Conservation (phyloP, 2,797 vertebrate species). For the Cottoperca gobio region DNA sequence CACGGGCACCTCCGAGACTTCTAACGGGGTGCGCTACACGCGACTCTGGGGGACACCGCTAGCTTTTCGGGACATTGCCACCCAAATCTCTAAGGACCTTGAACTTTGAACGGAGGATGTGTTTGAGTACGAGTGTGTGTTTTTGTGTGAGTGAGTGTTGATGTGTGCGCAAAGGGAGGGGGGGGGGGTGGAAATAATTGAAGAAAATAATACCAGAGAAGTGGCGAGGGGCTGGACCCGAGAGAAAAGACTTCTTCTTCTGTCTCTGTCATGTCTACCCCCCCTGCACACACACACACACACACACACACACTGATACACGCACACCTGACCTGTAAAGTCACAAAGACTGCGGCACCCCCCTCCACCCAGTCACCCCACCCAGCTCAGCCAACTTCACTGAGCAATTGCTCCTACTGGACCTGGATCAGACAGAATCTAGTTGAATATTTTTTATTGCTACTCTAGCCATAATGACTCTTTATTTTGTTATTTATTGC, state of each 20-base stretch:
- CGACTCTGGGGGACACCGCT: conserved; percentile 89
- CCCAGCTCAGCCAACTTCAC: conserved; percentile 59
- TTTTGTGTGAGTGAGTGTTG: conserved; percentile 54
- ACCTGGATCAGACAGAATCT: conserved; percentile 78
- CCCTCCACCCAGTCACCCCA: conserved; percentile 48
- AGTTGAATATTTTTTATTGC: conserved; percentile 82
- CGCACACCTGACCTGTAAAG: conserved; percentile 50
- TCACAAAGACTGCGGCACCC: conserved; percentile 67
- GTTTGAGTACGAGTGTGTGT: conserved; percentile 52
- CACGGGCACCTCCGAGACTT: conserved; percentile 83
- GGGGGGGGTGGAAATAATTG: conserved; percentile 46
- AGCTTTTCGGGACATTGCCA: conserved; percentile 90
- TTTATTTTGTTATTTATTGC: conserved; percentile 80
- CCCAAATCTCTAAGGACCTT: conserved; percentile 90
- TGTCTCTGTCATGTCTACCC: conserved; percentile 64
- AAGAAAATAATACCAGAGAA: conserved; percentile 44
- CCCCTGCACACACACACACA: conserved; percentile 33
- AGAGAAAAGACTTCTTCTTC: conserved; percentile 69
- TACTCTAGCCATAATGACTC: conserved; percentile 82
- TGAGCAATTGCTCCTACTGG: conserved; percentile 75
- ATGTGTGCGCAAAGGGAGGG: conserved; percentile 43
- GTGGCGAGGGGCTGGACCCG: conserved; percentile 78
- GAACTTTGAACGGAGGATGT: conserved; percentile 85
- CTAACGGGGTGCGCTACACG: conserved; percentile 90
- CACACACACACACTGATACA: conserved; percentile 36